Conservation (phyloP, 2,113 vertebrate species). For the Gallinago undulata region DNA sequence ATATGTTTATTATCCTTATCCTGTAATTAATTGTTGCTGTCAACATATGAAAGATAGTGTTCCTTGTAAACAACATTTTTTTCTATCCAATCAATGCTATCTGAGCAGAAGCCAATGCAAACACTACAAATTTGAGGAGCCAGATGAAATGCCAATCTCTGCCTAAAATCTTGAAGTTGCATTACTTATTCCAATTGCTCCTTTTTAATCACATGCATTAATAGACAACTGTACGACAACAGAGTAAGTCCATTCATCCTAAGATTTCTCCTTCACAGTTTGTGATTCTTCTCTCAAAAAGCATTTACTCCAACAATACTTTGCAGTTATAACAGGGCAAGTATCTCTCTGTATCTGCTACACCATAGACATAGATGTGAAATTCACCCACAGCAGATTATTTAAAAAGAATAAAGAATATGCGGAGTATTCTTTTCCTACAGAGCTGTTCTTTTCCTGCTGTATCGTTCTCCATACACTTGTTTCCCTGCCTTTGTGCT, state of each 20-base stretch:
- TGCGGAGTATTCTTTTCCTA: not conserved
- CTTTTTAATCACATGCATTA: not conserved
- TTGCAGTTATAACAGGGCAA: not conserved
- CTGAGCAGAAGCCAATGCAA: not conserved
- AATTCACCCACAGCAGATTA: not conserved
- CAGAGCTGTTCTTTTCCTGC: not conserved
- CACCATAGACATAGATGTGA: not conserved
- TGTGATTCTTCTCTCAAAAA: not conserved
- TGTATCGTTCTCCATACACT: not conserved
- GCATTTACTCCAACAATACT: not conserved
- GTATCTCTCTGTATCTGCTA: not conserved
- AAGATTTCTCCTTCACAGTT: not conserved
- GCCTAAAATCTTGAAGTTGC: not conserved
- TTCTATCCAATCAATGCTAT: not conserved
- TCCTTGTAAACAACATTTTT: not conserved
- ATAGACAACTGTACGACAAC: not conserved
- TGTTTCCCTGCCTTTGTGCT: not conserved
- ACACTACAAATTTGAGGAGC: not conserved
- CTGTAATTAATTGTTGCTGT: not conserved
- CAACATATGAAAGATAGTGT: not conserved
- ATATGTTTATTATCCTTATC: not conserved
- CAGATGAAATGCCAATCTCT: not conserved
- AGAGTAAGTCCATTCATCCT: not conserved
- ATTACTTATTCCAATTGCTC: not conserved
- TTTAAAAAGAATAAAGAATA: not conserved